Conservation (phyloP, 2,797 vertebrate genomes). For the Dallia pectoralis region DNA sequence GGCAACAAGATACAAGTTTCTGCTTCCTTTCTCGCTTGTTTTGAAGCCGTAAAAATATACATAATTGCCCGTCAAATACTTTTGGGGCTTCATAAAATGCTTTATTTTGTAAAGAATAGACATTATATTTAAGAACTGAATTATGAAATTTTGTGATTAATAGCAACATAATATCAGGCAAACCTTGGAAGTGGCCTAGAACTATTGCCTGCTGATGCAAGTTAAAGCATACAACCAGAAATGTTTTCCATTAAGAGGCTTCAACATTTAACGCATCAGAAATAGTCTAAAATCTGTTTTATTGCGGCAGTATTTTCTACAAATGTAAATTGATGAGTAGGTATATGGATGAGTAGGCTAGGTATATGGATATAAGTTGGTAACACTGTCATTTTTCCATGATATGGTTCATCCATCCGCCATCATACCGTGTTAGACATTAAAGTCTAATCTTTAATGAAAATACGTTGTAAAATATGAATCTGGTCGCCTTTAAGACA, state of each 20-base stretch:
- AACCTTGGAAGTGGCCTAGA: neutral
- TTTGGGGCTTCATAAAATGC: neutral
- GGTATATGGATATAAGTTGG: neutral
- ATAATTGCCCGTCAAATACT: neutral
- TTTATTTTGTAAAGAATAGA: neutral
- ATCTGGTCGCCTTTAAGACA: neutral
- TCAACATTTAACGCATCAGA: neutral
- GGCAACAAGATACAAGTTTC: neutral
- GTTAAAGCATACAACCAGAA: no score
- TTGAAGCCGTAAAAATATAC: neutral
- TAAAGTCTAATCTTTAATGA: neutral
- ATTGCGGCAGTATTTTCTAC: neutral
- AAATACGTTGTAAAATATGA: neutral
- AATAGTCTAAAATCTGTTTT: neutral
- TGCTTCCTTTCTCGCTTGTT: neutral
- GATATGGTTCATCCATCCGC: neutral
- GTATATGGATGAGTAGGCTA: no score
- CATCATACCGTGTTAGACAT: neutral
- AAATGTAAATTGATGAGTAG: no score
- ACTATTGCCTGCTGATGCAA: no score
- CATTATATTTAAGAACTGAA: neutral
- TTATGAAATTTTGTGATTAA: neutral
- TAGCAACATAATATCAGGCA: neutral
- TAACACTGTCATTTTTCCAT: neutral
- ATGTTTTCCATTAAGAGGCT: neutral